Evolutionary conservation across 2,113 vertebrate genomes (phyloP).

Genomic region (Pipra filicauda): DNA sequence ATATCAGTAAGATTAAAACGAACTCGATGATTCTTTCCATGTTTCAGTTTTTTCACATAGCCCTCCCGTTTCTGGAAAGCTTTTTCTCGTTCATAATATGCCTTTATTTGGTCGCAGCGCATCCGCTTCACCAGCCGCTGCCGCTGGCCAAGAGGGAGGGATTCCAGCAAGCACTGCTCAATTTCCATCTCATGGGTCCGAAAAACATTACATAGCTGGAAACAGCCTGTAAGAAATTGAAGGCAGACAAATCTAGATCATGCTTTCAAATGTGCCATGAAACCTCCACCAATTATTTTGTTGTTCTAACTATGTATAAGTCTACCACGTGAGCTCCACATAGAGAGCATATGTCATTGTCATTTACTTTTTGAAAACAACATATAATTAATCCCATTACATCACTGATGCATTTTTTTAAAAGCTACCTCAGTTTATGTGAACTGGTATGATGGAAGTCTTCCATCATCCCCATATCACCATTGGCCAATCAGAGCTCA

Average conservation of each 20-base stretch:
- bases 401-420: neutral
- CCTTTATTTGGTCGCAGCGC: slow-evolving; percentile 92
- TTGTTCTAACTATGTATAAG: neutral
- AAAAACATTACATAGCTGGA: slow-evolving; percentile 97
- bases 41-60: slow-evolving; percentile 60
- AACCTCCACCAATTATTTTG: neutral
- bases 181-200: slow-evolving; percentile 98
- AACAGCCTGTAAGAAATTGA: slow-evolving; percentile 83
- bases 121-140: slow-evolving; percentile 93
- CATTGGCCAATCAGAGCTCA: too few relatives aligned
- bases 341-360: neutral
- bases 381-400: neutral
- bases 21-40: slow-evolving; percentile 78
- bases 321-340: neutral
- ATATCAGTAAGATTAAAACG: slow-evolving; percentile 77
- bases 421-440: neutral
- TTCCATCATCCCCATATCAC: too few relatives aligned
- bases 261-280: neutral
- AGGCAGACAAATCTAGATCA: neutral
- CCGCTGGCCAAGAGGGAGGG: slow-evolving; percentile 91
- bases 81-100: slow-evolving; percentile 91
- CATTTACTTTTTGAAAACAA: neutral
- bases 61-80: slow-evolving; percentile 82
- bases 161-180: slow-evolving; percentile 98
- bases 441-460: neutral